Base-by-base conservation (phyloP, 37 sponge, comb jelly and placozoan genomes). In the Oopsacas minuta region DNA sequence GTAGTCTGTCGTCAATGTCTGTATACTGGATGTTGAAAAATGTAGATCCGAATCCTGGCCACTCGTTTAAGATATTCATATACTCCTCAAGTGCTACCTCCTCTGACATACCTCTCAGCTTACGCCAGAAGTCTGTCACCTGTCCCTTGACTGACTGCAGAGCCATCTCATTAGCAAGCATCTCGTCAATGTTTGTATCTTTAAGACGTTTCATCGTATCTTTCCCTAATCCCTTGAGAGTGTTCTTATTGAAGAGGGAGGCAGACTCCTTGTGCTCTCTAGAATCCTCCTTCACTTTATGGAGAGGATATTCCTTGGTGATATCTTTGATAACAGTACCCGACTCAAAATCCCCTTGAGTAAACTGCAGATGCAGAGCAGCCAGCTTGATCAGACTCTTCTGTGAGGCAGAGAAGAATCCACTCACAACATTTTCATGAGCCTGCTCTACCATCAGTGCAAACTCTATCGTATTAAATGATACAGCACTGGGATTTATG, bases 391-490 rank as follows among this genome's bases (percentile, higher is more conserved):
- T 83, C 23, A 95, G 85, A 10, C 39, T 81, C 39, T 87, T 87
- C 20, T 90, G 81, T 38, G 61, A 52, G 36, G 88, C 88, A 8
- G 93, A 91, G 82, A 95, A 90, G 42, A 52, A 37, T 0, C 91
- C 91, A 36, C 37, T 49, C n/a, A 89, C 39, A 0, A 95, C 93
- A 39, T 89, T 86, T 83, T 92, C 91, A 87, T 87, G 90, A 34
- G 90, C 90, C 93, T 93, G 82, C 37, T 95, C 95, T 86, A 86
- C 91, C 88, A 95, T 85, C 91, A 95, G 88, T 81, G 87, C 89
- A 17, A 84, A 87, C 53, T 95, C 95, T 36, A 92, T 85, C 83
- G 90, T 92, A 86, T 92, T 92, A 7, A 39, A 38, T 10, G 89
- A 84, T 0, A 95, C 88, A 37, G 86, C 86, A 36, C 86, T 83